Conservation (phyloP, 2,797 vertebrate genomes). For the Sebastes aleutianus region DNA sequence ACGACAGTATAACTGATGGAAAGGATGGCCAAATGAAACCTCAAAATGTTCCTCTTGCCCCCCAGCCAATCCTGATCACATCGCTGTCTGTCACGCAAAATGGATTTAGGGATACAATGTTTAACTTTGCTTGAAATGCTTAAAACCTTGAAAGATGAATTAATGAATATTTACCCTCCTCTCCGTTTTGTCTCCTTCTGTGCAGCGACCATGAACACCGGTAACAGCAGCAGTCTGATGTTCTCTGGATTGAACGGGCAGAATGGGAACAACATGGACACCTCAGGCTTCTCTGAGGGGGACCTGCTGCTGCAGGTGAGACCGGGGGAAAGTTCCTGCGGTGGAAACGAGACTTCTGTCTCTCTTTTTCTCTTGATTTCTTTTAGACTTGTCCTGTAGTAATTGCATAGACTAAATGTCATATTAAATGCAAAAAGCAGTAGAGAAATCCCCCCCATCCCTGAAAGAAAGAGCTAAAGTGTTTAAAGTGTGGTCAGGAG, state of each 20-base stretch:
- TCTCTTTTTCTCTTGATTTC: neutral
- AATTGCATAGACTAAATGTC: neutral
- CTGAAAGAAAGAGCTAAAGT: neutral
- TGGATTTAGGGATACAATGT: accelerated
- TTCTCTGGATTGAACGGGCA: constrained; percentile 48
- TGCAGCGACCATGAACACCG: constrained; percentile 69
- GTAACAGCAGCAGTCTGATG: constrained; percentile 16
- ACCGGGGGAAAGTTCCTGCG: too few relatives aligned
- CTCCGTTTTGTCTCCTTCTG: neutral
- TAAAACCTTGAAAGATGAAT: neutral
- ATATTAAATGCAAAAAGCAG: neutral
- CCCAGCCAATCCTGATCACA: neutral
- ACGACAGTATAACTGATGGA: neutral
- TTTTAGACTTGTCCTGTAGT: neutral
- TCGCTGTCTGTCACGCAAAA: neutral
- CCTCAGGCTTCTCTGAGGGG: constrained; percentile 64
- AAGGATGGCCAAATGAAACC: neutral
- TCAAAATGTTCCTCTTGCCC: neutral
- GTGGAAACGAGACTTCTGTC: neutral
- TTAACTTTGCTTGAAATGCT: neutral
- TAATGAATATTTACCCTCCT: neutral
- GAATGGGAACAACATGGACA: constrained; percentile 34
- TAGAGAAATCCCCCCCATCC: neutral
- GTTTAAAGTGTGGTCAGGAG: neutral
- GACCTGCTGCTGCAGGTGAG: constrained; percentile 79